Percentiles rank a stretch among this genome's conserved stretches.
phyloP scores from a whole-genome alignment of 1,140 invertebrate genomes.

The Musca vetustissima region DNA sequence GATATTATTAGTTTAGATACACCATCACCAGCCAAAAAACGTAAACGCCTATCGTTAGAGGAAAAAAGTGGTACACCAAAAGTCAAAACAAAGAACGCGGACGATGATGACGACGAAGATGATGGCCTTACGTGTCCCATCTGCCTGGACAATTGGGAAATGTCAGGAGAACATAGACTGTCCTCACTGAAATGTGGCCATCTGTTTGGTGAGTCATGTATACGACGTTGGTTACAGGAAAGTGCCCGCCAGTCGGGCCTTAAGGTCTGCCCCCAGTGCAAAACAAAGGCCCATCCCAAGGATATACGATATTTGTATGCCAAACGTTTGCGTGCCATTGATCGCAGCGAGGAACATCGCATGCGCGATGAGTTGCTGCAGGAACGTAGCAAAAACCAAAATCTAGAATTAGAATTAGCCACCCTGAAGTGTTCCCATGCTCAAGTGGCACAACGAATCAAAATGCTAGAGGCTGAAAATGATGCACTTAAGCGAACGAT shows the following conservation, averaged over 20 bases:
- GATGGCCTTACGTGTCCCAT: constrained; percentile 79
- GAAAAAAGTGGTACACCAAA: constrained; percentile 14
- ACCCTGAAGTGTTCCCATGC: constrained; percentile 61
- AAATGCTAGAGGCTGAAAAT: constrained; percentile 34
- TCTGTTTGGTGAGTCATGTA: constrained; percentile 83
- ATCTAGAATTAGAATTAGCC: constrained; percentile 59
- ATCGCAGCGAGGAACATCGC: constrained; percentile 67
- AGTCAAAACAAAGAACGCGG: constrained; percentile 8
- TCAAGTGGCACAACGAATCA: constrained; percentile 47
- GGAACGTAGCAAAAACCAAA: constrained; percentile 54
- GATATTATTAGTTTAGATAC: constrained; percentile 31
- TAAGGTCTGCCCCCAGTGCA: constrained; percentile 82
- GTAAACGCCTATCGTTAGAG: constrained; percentile 35
- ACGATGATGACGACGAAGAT: constrained; percentile 55
- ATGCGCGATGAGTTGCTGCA: constrained; percentile 59
- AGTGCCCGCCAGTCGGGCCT: constrained; percentile 53
- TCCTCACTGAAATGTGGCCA: constrained; percentile 87
- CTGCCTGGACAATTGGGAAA: constrained; percentile 84
- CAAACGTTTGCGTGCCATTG: constrained; percentile 63
- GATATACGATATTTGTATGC: constrained; percentile 79
- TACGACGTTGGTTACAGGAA: constrained; percentile 74
- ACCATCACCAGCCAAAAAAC: constrained; percentile 44
- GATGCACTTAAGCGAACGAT: constrained; percentile 36
- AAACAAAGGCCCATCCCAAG: constrained; percentile 69
- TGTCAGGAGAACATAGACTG: constrained; percentile 80